These are phyloP conservation scores for Anas acuta DNA, from an alignment of 2,797 vertebrate genomes.

Conservation along the genomic window DNA sequence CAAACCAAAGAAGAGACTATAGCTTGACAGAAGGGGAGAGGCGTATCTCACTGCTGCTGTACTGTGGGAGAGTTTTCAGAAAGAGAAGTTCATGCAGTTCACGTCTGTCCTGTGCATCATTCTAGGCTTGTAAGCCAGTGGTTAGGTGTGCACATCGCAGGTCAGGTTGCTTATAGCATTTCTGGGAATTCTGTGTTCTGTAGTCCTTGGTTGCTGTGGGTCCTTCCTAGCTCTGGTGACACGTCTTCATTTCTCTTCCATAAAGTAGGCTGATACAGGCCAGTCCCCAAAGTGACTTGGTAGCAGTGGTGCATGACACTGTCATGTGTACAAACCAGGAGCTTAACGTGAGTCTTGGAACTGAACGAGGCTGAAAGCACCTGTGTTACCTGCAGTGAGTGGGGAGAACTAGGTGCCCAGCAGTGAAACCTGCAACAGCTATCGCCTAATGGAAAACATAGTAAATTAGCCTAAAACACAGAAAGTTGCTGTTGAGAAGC, in stretches of 20 bases:
- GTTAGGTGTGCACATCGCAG: accelerated
- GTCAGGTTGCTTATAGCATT: not conserved
- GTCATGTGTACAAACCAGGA: not conserved
- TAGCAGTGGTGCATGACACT: not conserved
- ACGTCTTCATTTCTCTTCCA: not conserved
- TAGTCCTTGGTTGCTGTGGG: not conserved
- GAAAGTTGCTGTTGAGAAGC: not conserved
- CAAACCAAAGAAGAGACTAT: not conserved
- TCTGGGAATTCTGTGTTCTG: not conserved
- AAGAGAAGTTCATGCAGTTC: not conserved
- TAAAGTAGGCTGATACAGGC: not conserved
- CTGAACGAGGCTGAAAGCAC: not conserved
- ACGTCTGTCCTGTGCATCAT: not conserved
- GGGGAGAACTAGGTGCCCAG: not conserved
- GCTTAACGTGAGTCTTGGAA: not conserved
- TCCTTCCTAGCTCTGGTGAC: not conserved
- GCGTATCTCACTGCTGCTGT: not conserved
- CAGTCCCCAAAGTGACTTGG: not conserved
- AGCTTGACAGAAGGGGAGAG: not conserved
- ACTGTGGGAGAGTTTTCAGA: not conserved
- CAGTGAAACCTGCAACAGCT: not conserved
- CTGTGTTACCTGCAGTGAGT: not conserved
- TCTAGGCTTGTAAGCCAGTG: not conserved
- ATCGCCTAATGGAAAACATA: not conserved
- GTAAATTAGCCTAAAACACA: not conserved